Conservation (phyloP, 2,797 vertebrate genomes). For the Poeciliopsis turneri region DNA sequence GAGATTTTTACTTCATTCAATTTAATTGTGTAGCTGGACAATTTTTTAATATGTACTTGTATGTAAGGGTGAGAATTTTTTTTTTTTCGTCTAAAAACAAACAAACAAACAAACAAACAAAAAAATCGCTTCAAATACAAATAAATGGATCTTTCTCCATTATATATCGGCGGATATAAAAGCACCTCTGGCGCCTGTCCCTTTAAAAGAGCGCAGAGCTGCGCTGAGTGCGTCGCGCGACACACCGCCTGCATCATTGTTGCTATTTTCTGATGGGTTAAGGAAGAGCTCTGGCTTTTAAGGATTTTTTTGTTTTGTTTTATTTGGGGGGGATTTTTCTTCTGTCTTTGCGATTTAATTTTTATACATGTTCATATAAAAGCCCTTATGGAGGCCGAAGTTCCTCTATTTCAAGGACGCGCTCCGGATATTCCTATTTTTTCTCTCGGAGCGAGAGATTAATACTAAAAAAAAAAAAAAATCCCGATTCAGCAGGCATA, state of each 20-base stretch:
- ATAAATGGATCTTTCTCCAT: not conserved
- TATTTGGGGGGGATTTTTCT: not conserved
- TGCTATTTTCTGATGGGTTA: not conserved
- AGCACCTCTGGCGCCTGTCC: not conserved
- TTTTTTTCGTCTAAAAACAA: not conserved
- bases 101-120: too few relatives aligned
- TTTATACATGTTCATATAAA: too few relatives aligned
- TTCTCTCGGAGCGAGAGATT: not conserved
- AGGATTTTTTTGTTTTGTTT: not conserved
- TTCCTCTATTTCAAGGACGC: not conserved
- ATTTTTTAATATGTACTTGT: not conserved
- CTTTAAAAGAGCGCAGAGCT: conserved; percentile 2
- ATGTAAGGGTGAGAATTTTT: not conserved
- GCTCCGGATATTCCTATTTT: not conserved
- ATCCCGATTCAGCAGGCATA: not conserved
- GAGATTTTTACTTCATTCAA: not conserved
- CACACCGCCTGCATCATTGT: conserved; percentile 4
- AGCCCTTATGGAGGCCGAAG: not conserved
- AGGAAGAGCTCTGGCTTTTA: not conserved
- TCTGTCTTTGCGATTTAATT: not conserved
- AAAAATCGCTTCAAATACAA: not conserved
- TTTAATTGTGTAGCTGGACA: not conserved
- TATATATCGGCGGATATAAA: not conserved
- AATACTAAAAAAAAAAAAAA: not conserved
- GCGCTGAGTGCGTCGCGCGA: not conserved